Conservation (phyloP, 2,113 vertebrate genomes). For the Vidua chalybeata region DNA sequence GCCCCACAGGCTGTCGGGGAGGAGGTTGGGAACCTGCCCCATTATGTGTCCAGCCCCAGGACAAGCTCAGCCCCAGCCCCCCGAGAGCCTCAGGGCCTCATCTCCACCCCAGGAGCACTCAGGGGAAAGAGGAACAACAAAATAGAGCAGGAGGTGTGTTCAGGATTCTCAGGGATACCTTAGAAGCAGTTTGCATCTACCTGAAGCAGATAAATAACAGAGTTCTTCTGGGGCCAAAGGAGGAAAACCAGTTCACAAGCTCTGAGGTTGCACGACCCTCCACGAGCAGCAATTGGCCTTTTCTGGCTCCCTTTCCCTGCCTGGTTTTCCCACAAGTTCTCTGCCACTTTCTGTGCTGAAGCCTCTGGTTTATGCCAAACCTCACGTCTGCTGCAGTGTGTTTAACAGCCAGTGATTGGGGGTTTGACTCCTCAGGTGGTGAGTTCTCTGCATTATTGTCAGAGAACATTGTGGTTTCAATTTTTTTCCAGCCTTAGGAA, state of each 20-base stretch:
- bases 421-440: not conserved
- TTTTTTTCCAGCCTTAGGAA: not conserved
- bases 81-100: not conserved
- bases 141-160: not conserved
- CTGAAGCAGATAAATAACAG: not conserved
- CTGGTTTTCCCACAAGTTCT: not conserved
- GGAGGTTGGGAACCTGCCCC: accelerated
- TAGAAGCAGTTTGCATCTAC: not conserved
- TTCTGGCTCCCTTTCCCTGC: not conserved
- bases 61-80: not conserved
- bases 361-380: not conserved
- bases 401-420: not conserved
- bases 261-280: not conserved
- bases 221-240: not conserved
- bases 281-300: not conserved
- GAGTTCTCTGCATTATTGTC: not conserved
- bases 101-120: not conserved
- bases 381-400: constrained; percentile 2
- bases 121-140: not conserved
- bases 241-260: not conserved
- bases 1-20: not conserved
- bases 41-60: accelerated
- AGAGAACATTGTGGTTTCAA: not conserved
- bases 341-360: not conserved
- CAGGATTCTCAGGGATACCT: not conserved